Base-by-base conservation (phyloP, 2,888 invertebrate species). In the Caenorhabditis panamensis region DNA sequence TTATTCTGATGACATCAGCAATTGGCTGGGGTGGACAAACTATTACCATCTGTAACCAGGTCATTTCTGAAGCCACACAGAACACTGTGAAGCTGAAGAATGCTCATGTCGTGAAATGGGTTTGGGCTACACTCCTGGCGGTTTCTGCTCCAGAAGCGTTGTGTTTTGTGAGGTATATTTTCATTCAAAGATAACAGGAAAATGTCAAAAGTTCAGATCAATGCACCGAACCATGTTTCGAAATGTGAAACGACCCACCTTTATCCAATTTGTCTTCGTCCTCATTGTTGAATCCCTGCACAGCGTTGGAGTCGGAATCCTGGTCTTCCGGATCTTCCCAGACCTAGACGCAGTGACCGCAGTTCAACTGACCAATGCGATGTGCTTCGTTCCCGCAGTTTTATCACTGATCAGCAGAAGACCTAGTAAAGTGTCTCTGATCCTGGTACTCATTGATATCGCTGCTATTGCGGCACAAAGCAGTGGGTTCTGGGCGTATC, bases 341-440 rank as follows among this genome's bases (percentile, higher is more conserved):
- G 95, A 96, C 90, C 92, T 97, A 86, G 96, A 98, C 92, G 95
- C 96, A 5, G 95, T 97, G 69, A 95, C 96, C 91, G 88, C 89
- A 13, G 95, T 96, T 44, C 96, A 97, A 96, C 93, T 98, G 84
- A 96, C 96, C 28, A 97, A 96, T 91, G 96, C 96, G 89, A 94
- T 97, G 68, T 97, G 96, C 91, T 94, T 97, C 87, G 93, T 97
- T 51, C 98, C 98, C 1, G 95, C 95, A 20, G 92, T 95, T 20
- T 84, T 92, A 20, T 86, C 88, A 11, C 78, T 90, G 22, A 79
- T 91, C 31, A 76, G 92, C 95, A 31, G 94, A 94, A 78, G 83
- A 61, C 84, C 89, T 0, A 82, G 75, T 37, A 80, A 82, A 56
- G 37, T 79, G 0, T 79, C 87, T n/a, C 59, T 89, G n/a, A 62